Conservation (phyloP, 2,888 invertebrate genomes). For the Melinaea menophilus region DNA sequence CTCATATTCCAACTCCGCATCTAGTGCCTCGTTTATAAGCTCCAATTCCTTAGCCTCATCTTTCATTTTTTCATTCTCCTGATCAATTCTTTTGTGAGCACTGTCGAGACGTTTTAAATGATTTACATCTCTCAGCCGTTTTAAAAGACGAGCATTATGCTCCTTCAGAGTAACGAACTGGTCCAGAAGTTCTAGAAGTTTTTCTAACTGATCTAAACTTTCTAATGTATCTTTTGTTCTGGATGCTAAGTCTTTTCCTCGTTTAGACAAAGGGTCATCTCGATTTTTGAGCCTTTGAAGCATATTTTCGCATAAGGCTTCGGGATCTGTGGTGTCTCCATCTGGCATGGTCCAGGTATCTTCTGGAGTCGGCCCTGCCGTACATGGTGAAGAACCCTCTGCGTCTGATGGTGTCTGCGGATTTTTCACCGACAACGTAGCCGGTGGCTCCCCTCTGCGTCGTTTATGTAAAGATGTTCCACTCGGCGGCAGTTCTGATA, state of each 20-base stretch:
- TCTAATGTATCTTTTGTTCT: conserved; percentile 79
- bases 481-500: conserved; percentile 57
- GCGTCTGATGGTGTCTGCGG: conserved; percentile 64
- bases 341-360: conserved; percentile 54
- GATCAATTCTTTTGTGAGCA: conserved; percentile 74
- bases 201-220: conserved; percentile 88
- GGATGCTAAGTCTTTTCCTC: conserved; percentile 76
- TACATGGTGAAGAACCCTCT: conserved; percentile 68
- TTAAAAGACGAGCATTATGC: conserved; percentile 83
- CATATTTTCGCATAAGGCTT: conserved; percentile 63
- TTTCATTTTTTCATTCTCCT: conserved; percentile 60
- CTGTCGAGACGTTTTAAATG: conserved; percentile 81
- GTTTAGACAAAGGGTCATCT: conserved; percentile 68
- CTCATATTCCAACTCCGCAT: conserved; percentile 80
- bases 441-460: conserved; percentile 64
- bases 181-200: conserved; percentile 86
- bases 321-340: conserved; percentile 53
- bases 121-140: conserved; percentile 84
- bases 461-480: conserved; percentile 69
- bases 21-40: conserved; percentile 68
- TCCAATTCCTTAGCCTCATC: conserved; percentile 60
- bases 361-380: conserved; percentile 59
- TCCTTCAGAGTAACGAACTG: conserved; percentile 84
- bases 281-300: conserved; percentile 60
- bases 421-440: conserved; percentile 58